Conservation (phyloP, 1,140 invertebrate species). For the Musca domestica region DNA sequence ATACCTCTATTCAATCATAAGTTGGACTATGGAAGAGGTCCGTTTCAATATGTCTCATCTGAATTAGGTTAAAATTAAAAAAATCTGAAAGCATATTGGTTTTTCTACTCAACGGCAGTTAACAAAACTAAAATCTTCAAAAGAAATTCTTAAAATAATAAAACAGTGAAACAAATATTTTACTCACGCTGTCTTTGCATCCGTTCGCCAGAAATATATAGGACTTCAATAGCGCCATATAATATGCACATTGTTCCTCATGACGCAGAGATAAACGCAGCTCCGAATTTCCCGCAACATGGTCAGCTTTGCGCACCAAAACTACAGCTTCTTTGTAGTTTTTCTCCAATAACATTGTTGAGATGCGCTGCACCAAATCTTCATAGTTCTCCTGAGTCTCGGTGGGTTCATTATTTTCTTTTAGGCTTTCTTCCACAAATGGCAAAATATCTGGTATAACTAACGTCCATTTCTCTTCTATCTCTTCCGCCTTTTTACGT, state of each 20-base stretch:
- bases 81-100: not conserved
- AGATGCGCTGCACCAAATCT: constrained; percentile 34
- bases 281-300: constrained; percentile 37
- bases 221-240: constrained; percentile 39
- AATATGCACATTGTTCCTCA: constrained; percentile 45
- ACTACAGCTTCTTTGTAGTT: constrained; percentile 41
- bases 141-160: too few relatives aligned
- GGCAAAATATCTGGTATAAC: constrained; percentile 52
- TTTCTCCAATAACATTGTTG: constrained; percentile 36
- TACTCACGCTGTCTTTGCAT: constrained; percentile 41
- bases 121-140: too few relatives aligned
- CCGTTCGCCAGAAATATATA: constrained; percentile 42
- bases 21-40: too few relatives aligned
- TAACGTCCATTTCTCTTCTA: constrained; percentile 52
- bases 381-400: constrained; percentile 48
- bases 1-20: too few relatives aligned
- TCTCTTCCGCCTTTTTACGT: constrained; percentile 48
- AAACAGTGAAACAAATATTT: not conserved
- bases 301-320: constrained; percentile 43
- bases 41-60: too few relatives aligned
- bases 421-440: constrained; percentile 52
- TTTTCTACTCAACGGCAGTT: too few relatives aligned
- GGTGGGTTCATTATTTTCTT: constrained; percentile 34
- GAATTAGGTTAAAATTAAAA: not conserved
- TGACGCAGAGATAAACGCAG: constrained; percentile 31